A percentile compares a stretch with the other conserved stretches of the same genome.
Conservation (phyloP, 2,113 vertebrate species). For the Dolichallabes microphthalmus region DNA sequence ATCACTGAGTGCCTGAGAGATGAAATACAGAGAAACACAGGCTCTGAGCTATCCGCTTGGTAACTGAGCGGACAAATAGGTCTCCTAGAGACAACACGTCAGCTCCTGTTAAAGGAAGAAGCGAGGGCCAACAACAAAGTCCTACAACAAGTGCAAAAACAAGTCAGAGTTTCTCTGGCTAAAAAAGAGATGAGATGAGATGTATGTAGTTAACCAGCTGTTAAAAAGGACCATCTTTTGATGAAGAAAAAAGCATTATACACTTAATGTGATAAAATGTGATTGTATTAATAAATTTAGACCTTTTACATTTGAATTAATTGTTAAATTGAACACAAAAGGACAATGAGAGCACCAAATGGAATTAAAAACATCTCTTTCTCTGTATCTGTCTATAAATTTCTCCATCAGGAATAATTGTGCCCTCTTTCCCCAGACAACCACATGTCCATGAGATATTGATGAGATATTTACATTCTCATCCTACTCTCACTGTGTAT, state of each 20-base stretch:
- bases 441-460: not conserved
- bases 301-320: not conserved
- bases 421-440: slow-evolving; percentile 5
- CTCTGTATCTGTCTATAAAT: slow-evolving; percentile 22
- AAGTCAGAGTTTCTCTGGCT: not conserved
- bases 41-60: slow-evolving; percentile 6
- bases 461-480: not conserved
- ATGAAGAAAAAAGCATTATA: slow-evolving; percentile 31
- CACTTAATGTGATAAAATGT: not conserved
- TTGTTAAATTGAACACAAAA: not conserved
- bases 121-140: not conserved
- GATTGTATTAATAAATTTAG: not conserved
- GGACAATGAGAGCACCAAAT: not conserved
- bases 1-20: slow-evolving; percentile 25
- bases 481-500: not conserved
- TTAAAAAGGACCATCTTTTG: not conserved
- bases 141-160: not conserved
- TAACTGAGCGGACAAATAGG: slow-evolving; percentile 27
- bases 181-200: not conserved
- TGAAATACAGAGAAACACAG: slow-evolving; percentile 21
- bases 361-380: slow-evolving; percentile 4
- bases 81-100: slow-evolving; percentile 7
- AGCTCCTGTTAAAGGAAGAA: not conserved
- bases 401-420: not conserved
- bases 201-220: not conserved